Evolutionary conservation across 2,888 invertebrate genomes (phyloP).

Genomic region (Phrixothrix hirtus): DNA sequence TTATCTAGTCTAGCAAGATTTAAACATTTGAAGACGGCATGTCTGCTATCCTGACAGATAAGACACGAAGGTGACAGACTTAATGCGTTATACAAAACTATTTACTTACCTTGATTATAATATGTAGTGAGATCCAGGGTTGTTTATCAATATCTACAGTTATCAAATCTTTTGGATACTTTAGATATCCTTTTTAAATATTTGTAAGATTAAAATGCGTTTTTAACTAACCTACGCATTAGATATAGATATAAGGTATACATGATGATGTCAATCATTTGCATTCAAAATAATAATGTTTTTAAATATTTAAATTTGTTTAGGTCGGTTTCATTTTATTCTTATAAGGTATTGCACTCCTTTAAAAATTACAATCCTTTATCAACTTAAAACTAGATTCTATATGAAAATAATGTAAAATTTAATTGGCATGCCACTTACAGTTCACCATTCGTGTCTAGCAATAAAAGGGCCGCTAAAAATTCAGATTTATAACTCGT

Average conservation of each 20-base stretch:
- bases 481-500: no score
- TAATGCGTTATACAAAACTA: conserved; percentile 12
- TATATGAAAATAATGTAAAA: no score
- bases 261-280: no score
- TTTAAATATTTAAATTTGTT: no score
- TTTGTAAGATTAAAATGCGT: conserved; percentile 12
- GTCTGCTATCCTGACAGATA: conserved; percentile 13
- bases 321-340: no score
- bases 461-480: no score
- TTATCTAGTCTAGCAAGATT: conserved; percentile 27
- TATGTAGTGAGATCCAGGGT: conserved; percentile 4
- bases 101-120: conserved; percentile 22
- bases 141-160: conserved; percentile 12
- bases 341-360: no score
- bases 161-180: conserved; percentile 17
- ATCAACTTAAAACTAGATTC: no score
- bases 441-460: no score
- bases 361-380: no score
- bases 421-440: no score
- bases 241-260: background rate
- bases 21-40: conserved; percentile 19
- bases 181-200: conserved; percentile 25
- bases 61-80: conserved; percentile 19
- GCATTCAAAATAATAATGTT: no score
- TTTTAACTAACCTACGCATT: conserved; percentile 13